Conservation (phyloP, 2,888 invertebrate genomes). For the Ferrisia virgata region DNA sequence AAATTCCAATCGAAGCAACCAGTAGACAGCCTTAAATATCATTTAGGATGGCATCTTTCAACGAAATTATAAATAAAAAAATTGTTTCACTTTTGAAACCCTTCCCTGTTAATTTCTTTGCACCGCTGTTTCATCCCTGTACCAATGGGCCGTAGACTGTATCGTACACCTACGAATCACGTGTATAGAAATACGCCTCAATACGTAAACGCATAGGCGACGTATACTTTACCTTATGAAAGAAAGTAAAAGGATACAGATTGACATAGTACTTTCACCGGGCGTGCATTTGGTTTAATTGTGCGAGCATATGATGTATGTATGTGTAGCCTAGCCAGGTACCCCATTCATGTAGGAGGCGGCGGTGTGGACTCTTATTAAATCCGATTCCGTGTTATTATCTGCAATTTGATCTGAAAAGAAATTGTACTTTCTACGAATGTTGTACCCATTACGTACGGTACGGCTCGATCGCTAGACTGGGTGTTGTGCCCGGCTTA, state of each 20-base stretch:
- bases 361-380: not conserved
- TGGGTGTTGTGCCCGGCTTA: no score
- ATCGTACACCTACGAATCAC: no score
- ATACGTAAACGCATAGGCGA: no score
- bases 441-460: not conserved
- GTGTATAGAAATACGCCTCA: no score
- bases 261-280: conserved; percentile 42
- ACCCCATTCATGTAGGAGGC: not conserved
- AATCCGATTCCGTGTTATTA: conserved; percentile 26
- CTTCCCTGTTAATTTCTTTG: no score
- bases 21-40: no score
- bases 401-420: conserved; percentile 13
- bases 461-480: not conserved
- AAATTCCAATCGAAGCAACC: no score
- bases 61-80: no score
- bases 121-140: no score
- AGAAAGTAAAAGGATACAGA: conserved; percentile 43
- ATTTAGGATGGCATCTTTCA: no score
- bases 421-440: conserved; percentile 10
- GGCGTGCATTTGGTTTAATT: not conserved
- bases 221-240: not conserved
- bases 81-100: no score
- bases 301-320: not conserved
- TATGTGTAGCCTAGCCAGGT: not conserved
- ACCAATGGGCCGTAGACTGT: no score